phyloP scores from a whole-genome alignment of 1,140 invertebrate genomes.

The Eumaeus atala region DNA sequence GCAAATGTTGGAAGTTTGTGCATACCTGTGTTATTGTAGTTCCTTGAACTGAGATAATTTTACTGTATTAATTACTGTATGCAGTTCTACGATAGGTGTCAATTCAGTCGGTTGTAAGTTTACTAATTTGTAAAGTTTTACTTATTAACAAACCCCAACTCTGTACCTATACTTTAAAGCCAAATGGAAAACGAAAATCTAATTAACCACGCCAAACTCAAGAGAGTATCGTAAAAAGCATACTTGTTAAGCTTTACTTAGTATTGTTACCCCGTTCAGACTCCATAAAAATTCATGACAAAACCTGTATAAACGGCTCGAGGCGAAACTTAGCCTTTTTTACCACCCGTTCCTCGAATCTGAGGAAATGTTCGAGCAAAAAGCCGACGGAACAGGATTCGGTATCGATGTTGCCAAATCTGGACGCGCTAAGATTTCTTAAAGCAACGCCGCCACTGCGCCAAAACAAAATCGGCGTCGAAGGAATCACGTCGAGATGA shows the following conservation, averaged over 20 bases:
- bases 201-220: conserved; percentile 1
- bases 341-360: conserved; percentile 60
- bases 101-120: no score
- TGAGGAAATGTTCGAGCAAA: conserved; percentile 66
- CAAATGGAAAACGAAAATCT: neutral
- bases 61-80: no score
- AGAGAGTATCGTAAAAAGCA: conserved; percentile 14
- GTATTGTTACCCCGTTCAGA: conserved; percentile 51
- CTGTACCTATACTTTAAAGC: no score
- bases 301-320: conserved; percentile 68
- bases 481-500: conserved; percentile 36
- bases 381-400: conserved; percentile 67
- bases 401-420: conserved; percentile 66
- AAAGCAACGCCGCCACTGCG: conserved; percentile 51
- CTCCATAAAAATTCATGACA: conserved; percentile 67
- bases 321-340: conserved; percentile 59
- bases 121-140: no score
- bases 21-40: no score
- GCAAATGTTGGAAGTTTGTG: no score
- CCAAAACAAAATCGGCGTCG: conserved; percentile 31
- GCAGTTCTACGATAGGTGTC: no score
- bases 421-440: conserved; percentile 68
- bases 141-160: no score
- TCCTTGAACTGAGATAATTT: no score
- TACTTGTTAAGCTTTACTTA: conserved; percentile 43